Conservation (phyloP, 2,888 invertebrate genomes). For the Nomada fucata region DNA sequence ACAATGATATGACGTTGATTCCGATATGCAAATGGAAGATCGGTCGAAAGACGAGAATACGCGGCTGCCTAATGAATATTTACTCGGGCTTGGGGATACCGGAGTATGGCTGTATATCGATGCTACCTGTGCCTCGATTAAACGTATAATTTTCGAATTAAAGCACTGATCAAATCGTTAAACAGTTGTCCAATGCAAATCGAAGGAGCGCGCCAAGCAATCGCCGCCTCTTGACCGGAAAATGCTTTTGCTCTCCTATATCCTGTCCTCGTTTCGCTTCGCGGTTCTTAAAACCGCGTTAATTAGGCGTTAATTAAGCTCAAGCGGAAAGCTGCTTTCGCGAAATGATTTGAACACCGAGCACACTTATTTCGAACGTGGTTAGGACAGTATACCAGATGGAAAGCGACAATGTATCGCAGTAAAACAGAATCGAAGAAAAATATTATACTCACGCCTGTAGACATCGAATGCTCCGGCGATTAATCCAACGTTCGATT, state of each 20-base stretch:
- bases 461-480: not conserved
- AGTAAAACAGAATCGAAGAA: too few species aligned
- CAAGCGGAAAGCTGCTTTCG: too few species aligned
- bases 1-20: conserved; percentile 82
- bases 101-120: conserved; percentile 61
- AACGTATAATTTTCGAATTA: conserved; percentile 83
- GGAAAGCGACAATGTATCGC: too few species aligned
- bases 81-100: conserved; percentile 74
- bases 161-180: conserved; percentile 78
- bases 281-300: not conserved
- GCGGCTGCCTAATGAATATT: conserved; percentile 81
- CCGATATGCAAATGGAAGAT: conserved; percentile 81
- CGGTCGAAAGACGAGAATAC: conserved; percentile 57
- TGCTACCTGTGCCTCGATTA: conserved; percentile 75
- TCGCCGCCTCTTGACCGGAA: not conserved
- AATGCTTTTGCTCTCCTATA: not conserved
- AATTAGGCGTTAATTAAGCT: not conserved
- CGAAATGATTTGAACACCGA: too few species aligned
- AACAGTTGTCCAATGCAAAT: conserved; percentile 79
- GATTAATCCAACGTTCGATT: conserved; percentile 20
- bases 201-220: conserved; percentile 49
- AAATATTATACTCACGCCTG: too few species aligned
- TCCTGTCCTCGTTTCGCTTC: not conserved
- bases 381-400: too few species aligned
- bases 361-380: too few species aligned